Base-by-base conservation (phyloP, 2,888 invertebrate genomes). In the Atrina japonica region DNA sequence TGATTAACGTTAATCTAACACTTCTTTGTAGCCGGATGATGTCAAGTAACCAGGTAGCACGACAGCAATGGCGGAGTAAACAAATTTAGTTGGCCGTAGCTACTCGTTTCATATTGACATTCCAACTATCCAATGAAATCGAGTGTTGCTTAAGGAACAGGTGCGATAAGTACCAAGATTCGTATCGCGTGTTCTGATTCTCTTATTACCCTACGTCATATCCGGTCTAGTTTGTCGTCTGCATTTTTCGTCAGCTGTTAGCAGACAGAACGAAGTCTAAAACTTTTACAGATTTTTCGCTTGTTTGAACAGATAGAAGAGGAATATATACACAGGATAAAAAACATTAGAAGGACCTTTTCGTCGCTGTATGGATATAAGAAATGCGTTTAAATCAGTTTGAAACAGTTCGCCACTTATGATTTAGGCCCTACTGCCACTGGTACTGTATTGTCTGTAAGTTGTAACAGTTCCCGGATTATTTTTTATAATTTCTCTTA, bases 61-160 rank as follows among this genome's bases (percentile, higher is more conserved):
- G 70, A 55, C 43, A 43, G 45, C 67, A 77, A 70, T 78, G 77
- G 79, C 69, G 75, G 66, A 52, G 70, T 81, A 80, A 80, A 81
- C 82, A 81, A 76, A 71, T 60, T 66, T 70, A 76, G 76, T 78
- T 79, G 73, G 75, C 77, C 76, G 80, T 82, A 77, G 78, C 76
- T 80, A 82, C 70, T 78, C 67, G 35, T 35, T 35, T 35, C 35
- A 35, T 35, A 35, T 35, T 35, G 35, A 35, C 35, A 73, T 67
- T 41, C 35, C 27, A 53, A 56, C 50, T 16, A 40, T 23, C 66
- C 59, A 59, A 58, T 50, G 23, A 50, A 66, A 49, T 14, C 41
- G 1, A 27, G 16, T 43, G 53, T 63, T 50, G 52, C 52, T 23
- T 7, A 29, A 23, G 14, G 23, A 14, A 25, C 41, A 41, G 55